Evolutionary conservation across 2,797 vertebrate genomes (phyloP).

Genomic region (Tapirus indicus): DNA sequence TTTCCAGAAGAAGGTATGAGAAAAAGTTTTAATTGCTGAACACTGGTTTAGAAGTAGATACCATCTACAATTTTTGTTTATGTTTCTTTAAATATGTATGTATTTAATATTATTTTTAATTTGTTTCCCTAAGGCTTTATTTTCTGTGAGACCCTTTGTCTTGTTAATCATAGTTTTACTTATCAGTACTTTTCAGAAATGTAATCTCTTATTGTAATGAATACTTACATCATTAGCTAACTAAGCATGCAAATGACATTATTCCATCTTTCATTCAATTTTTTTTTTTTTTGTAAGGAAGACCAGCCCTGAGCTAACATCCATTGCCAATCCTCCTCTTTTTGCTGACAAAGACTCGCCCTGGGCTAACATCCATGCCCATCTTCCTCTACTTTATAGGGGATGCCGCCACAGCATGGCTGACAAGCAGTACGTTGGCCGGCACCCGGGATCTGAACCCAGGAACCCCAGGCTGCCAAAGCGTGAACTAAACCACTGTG

Average conservation of each 20-base stretch:
- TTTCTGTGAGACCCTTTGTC: background rate
- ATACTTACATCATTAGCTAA: background rate
- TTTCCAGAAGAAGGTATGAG: background rate
- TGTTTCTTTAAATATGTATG: background rate
- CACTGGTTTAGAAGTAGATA: background rate
- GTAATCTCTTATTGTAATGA: slow-evolving; percentile 18
- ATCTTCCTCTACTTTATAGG: no score
- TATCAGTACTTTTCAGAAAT: slow-evolving; percentile 27
- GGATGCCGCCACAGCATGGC: no score
- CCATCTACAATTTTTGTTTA: background rate
- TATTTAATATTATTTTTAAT: background rate
- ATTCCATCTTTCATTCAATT: background rate
- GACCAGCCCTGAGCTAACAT: no score
- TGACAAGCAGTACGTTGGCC: no score
- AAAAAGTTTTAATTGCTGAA: background rate
- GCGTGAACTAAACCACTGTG: no score
- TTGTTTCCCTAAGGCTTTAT: background rate
- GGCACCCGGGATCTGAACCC: no score
- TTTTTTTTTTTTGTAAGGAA: background rate
- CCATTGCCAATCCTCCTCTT: no score
- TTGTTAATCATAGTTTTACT: slow-evolving; percentile 43
- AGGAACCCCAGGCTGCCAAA: no score
- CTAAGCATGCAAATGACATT: background rate
- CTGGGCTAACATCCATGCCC: no score
- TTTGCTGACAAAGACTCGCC: no score